phyloP scores from a whole-genome alignment of 2,888 invertebrate species.

The Hemistola chrysoprasaria region DNA sequence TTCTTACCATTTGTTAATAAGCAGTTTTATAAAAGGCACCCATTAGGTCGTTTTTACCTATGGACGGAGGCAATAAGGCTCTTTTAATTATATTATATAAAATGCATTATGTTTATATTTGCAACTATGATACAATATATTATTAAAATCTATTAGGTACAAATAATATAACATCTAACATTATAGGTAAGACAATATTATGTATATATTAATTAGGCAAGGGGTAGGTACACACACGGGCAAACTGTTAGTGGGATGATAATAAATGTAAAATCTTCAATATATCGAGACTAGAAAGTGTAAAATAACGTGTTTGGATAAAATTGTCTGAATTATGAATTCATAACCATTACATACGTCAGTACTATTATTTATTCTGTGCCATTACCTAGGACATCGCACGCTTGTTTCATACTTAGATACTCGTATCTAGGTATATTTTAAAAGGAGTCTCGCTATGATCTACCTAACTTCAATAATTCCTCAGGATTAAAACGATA shows the following conservation, averaged over 20 bases:
- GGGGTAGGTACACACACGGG: slow-evolving; percentile 13
- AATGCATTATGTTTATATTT: slow-evolving; percentile 3
- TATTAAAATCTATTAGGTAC: slow-evolving; percentile 1
- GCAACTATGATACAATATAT: slow-evolving; percentile 5
- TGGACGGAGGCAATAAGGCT: slow-evolving; percentile 73
- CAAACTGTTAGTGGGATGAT: slow-evolving; percentile 29
- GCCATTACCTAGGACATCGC: too few relatives aligned
- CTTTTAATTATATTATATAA: slow-evolving; percentile 18
- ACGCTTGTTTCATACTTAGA: too few relatives aligned
- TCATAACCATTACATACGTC: too few relatives aligned
- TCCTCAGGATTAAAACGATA: too few relatives aligned
- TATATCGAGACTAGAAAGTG: slow-evolving; percentile 78
- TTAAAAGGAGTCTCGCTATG: too few relatives aligned
- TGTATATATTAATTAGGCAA: slow-evolving; percentile 10
- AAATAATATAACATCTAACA: neutral
- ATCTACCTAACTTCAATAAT: too few relatives aligned
- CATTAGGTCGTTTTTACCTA: slow-evolving; percentile 19
- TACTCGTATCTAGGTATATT: too few relatives aligned
- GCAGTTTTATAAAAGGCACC: slow-evolving; percentile 9
- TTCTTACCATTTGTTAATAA: neutral
- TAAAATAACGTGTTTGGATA: slow-evolving; percentile 56
- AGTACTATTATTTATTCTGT: too few relatives aligned
- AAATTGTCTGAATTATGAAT: slow-evolving; percentile 53
- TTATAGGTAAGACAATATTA: too few relatives aligned
- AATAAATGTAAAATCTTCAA: slow-evolving; percentile 54